These are phyloP conservation scores for Aricia artaxerxes DNA, from an alignment of 2,888 invertebrate species.

Conservation along the genomic window DNA sequence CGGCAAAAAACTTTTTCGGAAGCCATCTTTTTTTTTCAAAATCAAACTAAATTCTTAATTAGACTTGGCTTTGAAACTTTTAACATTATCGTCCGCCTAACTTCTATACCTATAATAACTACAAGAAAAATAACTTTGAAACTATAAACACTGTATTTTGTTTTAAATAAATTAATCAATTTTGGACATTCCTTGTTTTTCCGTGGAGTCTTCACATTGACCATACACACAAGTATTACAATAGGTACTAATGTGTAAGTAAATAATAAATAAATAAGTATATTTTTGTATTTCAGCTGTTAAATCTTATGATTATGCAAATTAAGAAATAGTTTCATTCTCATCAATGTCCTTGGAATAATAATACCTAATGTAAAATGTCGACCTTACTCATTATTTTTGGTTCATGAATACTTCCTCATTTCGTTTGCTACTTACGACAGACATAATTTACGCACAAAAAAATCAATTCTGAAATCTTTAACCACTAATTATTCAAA, in stretches of 20 bases:
- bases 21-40: no score
- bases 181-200: no score
- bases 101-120: no score
- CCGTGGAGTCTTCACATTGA: no score
- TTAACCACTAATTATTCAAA: background rate
- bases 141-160: no score
- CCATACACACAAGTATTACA: background rate
- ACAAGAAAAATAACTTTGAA: no score
- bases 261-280: background rate
- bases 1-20: no score
- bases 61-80: background rate
- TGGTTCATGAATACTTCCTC: background rate
- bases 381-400: background rate
- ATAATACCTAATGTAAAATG: background rate
- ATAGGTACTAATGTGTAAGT: background rate
- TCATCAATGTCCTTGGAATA: slow-evolving; percentile 16
- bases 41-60: background rate
- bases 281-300: background rate
- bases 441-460: background rate
- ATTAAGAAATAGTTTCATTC: background rate
- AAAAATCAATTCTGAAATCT: background rate
- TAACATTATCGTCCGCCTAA: no score
- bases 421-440: background rate
- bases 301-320: background rate
- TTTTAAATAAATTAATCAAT: no score